These are phyloP conservation scores for Trematomus loennbergii DNA, from an alignment of 2,113 vertebrate genomes.

Conservation along the genomic window DNA sequence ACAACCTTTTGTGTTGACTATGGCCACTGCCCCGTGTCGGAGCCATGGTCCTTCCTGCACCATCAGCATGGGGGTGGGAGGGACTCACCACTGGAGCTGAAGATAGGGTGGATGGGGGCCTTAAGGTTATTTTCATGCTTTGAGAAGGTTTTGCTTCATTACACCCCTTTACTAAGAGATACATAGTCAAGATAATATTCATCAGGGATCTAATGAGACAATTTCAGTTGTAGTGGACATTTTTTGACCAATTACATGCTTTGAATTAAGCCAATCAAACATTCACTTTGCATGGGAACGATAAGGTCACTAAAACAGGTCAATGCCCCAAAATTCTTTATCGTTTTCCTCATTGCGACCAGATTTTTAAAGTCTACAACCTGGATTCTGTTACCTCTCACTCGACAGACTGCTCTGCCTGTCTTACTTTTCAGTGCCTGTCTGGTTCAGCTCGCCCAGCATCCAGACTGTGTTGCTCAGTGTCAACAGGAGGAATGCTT, in stretches of 20 bases:
- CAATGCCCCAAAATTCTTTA: not conserved
- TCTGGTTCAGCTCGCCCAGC: slow-evolving; percentile 68
- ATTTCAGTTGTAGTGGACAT: not conserved
- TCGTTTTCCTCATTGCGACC: slow-evolving; percentile 1
- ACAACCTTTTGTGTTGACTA: slow-evolving; percentile 74
- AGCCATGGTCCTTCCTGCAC: slow-evolving; percentile 53
- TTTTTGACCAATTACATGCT: not conserved
- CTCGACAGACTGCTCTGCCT: slow-evolving; percentile 15
- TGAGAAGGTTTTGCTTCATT: slow-evolving; percentile 50
- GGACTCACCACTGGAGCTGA: slow-evolving; percentile 19
- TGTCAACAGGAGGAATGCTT: slow-evolving; percentile 77
- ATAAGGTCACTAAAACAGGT: slow-evolving; percentile 17
- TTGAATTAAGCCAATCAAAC: slow-evolving; percentile 14
- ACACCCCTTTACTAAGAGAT: slow-evolving; percentile 19
- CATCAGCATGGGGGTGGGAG: slow-evolving; percentile 40
- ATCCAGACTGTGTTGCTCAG: slow-evolving; percentile 69
- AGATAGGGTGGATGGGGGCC: slow-evolving; percentile 21
- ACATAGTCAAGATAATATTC: slow-evolving; percentile 10
- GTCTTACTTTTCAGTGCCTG: slow-evolving; percentile 49
- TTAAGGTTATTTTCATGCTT: slow-evolving; percentile 47
- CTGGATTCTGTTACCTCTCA: slow-evolving; percentile 46
- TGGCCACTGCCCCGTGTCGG: slow-evolving; percentile 64
- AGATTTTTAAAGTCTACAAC: slow-evolving; percentile 23
- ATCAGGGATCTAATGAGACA: slow-evolving; percentile 33
- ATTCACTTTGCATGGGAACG: not conserved